Base-by-base conservation (phyloP, 2,113 vertebrate genomes). In the Cynoglossus semilaevis region DNA sequence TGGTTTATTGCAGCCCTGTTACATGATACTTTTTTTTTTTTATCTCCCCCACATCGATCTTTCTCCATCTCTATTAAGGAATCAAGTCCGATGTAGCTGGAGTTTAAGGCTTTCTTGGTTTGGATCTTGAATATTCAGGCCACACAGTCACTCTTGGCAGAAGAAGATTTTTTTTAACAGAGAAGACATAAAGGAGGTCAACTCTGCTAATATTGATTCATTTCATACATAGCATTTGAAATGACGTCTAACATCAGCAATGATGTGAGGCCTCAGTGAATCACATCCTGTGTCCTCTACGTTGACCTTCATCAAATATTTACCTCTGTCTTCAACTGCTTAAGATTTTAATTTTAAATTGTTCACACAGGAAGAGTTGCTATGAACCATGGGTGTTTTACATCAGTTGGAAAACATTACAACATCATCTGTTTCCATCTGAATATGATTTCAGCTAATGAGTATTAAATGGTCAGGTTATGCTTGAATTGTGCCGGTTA, bases 221-320 rank as follows among this genome's bases (percentile, higher is more conserved):
- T 4, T 34, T 57, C 12, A 67, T 49, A 62, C 51, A 42, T 63
- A 17, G 54, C 7, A 63, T 55, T 55, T 51, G 15, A 38, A 53
- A 44, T 34, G 9, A 43, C 66, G 55, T 44, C 12, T 15, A 1
- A 57, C 34, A 19, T 57, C 51, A 15, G 50, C 17, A 11, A n/a
- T 37, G 54, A 11, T 40, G 36, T 0, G 7, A 15, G 19, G 15
- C 37, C 37, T 38, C 35, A 5, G 35, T 34, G 58, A 8, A 61
- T 60, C 52, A 76, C 55, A 16, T 63, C 18, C 48, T 48, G 11
- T 70, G 79, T 76, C 74, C 81, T 79, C 63, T 67, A n/a, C 6
- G 15, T 60, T 80, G 69, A 74, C 69, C 76, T 48, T 72, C 69
- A 84, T 84, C 1, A 72, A 76, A 78, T 80, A 82, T 82, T 82